Evolutionary conservation across 2,888 invertebrate genomes (phyloP), one percentile per base, ranked within the genome.

Genomic region (Plagodis pulveraria): DNA sequence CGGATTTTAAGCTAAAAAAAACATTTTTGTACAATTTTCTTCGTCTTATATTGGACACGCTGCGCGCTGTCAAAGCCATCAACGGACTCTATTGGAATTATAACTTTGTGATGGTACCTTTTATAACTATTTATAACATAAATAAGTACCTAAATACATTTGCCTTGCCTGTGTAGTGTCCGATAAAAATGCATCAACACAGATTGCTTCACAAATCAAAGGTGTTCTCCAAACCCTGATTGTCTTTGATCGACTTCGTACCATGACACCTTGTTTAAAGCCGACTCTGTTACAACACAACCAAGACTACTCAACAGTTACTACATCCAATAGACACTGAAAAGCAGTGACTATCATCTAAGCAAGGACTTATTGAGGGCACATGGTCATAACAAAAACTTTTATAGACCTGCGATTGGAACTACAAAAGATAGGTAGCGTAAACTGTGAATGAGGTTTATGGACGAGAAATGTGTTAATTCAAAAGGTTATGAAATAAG

Each of bases 351-450:
- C 40, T 40, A 9, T 40, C 10, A 6, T 10, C 10, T 40, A 40
- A 40, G 10, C 40, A 6, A 10, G 5, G 40, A 40, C 58, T 58
- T 38, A 58, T 56, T 48, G 59, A 52, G 65, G 57, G 40, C 67
- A 55, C 55, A 51, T 48, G 63, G 67, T 66, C 69, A 67, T 69
- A 69, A 67, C 67, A 67, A 69, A 68, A 63, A 59, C 60, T 62
- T 65, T 69, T 59, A 69, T 62, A 66, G 64, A 62, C 52, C 59
- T 57, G 40, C 52, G 55, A 61, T 59, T 62, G 48, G 42, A 64
- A 67, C 65, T 67, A 67, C 63, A 68, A 66, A 66, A 69, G 58
- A 47, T 48, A 56, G 47, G 46, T 65, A 58, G 63, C 56, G 59
- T 69, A 69, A 67, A 65, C 66, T 66, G 44, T 56, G 40, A 64